Base-by-base conservation (phyloP, 2,113 vertebrate species). In the Anthoscopus minutus region DNA sequence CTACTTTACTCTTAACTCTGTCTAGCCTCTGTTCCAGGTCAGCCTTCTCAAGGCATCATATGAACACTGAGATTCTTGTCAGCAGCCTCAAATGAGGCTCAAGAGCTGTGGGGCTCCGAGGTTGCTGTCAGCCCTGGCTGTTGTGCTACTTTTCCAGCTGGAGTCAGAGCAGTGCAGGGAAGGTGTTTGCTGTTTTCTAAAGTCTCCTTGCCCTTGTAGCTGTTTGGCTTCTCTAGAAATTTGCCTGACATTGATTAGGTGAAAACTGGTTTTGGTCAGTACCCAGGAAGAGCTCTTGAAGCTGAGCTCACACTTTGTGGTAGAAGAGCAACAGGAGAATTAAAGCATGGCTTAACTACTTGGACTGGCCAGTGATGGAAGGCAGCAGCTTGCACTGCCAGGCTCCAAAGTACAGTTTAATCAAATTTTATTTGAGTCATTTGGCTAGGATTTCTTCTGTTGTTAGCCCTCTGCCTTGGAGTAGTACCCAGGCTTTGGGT, bases 401-500 rank as follows among this genome's bases (percentile, higher is more conserved):
- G 37, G 70, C 50, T 91, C 78, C 71, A 70, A 84, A 91, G 54
- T 79, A 51, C 28, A 69, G 62, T 62, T 88, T 74, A 50, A 58
- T 88, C 67, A 66, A 61, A 73, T 82, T 81, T 78, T 82, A 66
- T 62, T 66, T 37, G 60, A 67, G 47, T 51, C 5, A 8, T 81
- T 88, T 93, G 60, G 66, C 81, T 53, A 67, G 22, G 31, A 21
- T 90, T 93, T 94, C 60, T 93, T 50, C 35, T 88, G 51, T 56
- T 91, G 58, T 37, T 92, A 80, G 47, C 56, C 64, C 48, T 80
- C 53, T 77, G 33, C 47, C 65, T 64, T 90, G 71, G 67, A 83
- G n/a, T 27, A 53, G 56, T 1, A 15, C 81, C 92, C 76, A 83
- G 83, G 33, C 25, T 94, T 77, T 54, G 62, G 27, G 30, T 76